Percentiles rank a stretch among this genome's conserved stretches.
These are phyloP conservation scores for Acipenser oxyrinchus DNA, from an alignment of 2,797 vertebrate genomes.

Conservation along the genomic window DNA sequence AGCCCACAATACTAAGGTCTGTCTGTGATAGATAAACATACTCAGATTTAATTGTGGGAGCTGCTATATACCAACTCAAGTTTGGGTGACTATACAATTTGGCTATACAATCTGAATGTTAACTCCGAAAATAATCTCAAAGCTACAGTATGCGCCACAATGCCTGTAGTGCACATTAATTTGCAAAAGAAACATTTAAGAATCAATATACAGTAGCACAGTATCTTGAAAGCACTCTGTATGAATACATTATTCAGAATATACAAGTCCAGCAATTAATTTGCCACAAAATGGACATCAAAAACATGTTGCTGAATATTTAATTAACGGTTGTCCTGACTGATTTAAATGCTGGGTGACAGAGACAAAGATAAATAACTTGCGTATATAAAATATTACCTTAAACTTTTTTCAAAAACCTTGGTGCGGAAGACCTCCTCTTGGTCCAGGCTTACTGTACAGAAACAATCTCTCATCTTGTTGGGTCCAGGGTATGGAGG, in stretches of 20 bases:
- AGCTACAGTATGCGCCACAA: no score
- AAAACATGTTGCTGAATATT: background rate
- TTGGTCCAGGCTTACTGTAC: constrained; percentile 94
- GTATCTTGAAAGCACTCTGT: background rate
- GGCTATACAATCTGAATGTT: no score
- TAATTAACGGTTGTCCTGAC: no score
- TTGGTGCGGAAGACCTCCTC: constrained; percentile 96
- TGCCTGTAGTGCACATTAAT: background rate
- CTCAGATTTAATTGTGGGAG: no score
- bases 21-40: no score
- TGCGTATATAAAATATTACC: constrained; percentile 49
- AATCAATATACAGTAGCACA: background rate
- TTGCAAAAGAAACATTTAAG: background rate
- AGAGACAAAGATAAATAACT: no score
- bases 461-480: constrained; percentile 91
- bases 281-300: background rate
- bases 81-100: no score
- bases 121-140: no score
- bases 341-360: no score
- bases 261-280: no score
- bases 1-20: no score
- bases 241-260: background rate
- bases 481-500: constrained; percentile 79
- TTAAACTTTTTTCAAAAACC: constrained; percentile 86
- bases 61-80: no score